These are phyloP conservation scores for Neogobius melanostomus DNA, from an alignment of 2,113 vertebrate species.

Conservation along the genomic window DNA sequence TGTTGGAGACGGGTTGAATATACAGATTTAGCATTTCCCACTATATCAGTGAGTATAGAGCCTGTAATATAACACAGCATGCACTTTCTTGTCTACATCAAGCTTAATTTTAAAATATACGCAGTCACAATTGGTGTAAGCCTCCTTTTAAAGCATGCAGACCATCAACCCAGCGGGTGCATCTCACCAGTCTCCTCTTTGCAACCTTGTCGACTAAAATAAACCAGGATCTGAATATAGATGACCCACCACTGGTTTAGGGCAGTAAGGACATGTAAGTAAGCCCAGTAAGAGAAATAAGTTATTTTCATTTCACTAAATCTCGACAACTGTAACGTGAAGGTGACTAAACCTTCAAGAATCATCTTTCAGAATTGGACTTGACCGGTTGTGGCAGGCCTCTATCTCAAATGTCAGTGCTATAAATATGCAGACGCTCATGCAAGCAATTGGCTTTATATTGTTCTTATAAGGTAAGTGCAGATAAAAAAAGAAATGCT, in stretches of 20 bases:
- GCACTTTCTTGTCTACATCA: background rate
- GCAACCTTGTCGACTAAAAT: background rate
- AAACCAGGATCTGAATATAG: background rate
- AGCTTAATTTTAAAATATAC: background rate
- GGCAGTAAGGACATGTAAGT: background rate
- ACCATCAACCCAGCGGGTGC: background rate
- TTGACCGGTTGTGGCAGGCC: constrained; percentile 11
- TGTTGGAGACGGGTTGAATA: too few species aligned
- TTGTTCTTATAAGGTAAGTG: constrained; percentile 24
- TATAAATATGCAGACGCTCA: constrained; percentile 52
- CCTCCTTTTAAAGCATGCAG: constrained; percentile 1
- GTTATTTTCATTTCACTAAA: background rate
- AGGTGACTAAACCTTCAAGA: constrained; percentile 11
- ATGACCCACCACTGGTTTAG: background rate
- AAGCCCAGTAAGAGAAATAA: background rate
- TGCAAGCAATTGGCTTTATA: constrained; percentile 19
- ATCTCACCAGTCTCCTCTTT: background rate
- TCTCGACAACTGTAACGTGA: background rate
- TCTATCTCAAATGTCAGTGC: constrained; percentile 52
- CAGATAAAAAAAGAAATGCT: background rate
- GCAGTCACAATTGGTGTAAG: background rate
- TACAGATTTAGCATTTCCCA: too few species aligned
- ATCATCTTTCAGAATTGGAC: constrained; percentile 29
- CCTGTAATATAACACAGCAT: background rate
- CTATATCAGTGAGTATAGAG: background rate